phyloP scores from a whole-genome alignment of 1,140 invertebrate species.

The Heliconius himera region DNA sequence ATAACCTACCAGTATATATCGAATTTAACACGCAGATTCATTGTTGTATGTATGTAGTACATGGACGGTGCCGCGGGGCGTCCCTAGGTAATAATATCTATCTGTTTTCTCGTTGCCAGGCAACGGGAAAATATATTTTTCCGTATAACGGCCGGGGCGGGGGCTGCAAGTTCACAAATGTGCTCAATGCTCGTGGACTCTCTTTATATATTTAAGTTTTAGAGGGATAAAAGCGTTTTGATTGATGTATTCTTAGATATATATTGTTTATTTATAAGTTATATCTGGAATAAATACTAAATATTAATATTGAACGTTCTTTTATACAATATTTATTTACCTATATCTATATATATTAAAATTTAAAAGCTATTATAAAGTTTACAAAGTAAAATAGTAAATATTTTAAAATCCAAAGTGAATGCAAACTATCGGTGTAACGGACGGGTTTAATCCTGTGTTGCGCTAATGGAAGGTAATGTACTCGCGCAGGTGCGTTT shows the following conservation, averaged over 20 bases:
- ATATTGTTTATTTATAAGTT: not conserved
- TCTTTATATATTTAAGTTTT: conserved; percentile 23
- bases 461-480: conserved; percentile 68
- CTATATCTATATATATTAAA: not conserved
- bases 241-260: not conserved
- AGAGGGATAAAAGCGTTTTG: not conserved
- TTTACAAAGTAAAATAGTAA: conserved; percentile 10
- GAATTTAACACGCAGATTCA: conserved; percentile 63
- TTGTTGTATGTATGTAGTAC: conserved; percentile 33
- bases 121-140: conserved; percentile 74
- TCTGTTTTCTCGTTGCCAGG: conserved; percentile 71
- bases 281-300: not conserved
- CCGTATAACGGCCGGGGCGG: conserved; percentile 46
- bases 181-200: conserved; percentile 35
- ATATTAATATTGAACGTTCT: not conserved
- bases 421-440: conserved; percentile 40
- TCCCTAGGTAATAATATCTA: conserved; percentile 61
- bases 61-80: conserved; percentile 46
- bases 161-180: conserved; percentile 42
- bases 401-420: conserved; percentile 29
- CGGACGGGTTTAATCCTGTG: conserved; percentile 58
- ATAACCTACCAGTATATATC: conserved; percentile 57
- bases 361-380: not conserved
- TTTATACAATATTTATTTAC: too few relatives aligned
- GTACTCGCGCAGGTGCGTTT: conserved; percentile 34